A percentile compares a stretch with the other conserved stretches of the same genome.
Evolutionary conservation across 2,888 invertebrate genomes (phyloP).

Genomic region (Dryobota labecula): DNA sequence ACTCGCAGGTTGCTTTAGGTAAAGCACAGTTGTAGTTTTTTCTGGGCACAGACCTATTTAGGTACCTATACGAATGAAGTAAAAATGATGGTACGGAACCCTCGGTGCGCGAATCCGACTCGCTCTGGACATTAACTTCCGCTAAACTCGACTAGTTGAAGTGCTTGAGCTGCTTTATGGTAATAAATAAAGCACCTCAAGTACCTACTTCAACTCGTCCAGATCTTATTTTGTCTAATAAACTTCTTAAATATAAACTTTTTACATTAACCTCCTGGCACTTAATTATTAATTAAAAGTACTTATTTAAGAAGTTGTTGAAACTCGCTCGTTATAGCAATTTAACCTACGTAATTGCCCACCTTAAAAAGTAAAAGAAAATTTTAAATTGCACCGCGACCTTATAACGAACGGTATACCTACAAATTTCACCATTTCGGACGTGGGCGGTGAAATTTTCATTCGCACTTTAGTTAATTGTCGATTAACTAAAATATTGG

Average conservation of each 20-base stretch:
- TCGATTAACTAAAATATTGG: slow-evolving; percentile 53
- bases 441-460: slow-evolving; percentile 42
- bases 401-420: slow-evolving; percentile 34
- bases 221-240: slow-evolving; percentile 28
- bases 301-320: slow-evolving; percentile 37
- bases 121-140: no score
- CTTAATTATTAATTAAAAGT: slow-evolving; percentile 55
- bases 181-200: no score
- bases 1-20: no score
- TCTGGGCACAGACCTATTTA: no score
- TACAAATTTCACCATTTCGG: slow-evolving; percentile 48
- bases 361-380: slow-evolving; percentile 51
- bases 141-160: slow-evolving; percentile 7
- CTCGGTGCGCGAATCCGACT: no score
- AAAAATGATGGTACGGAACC: no score
- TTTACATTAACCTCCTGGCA: slow-evolving; percentile 21
- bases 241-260: slow-evolving; percentile 28
- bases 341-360: slow-evolving; percentile 53
- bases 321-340: slow-evolving; percentile 54
- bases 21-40: no score
- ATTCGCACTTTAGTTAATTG: slow-evolving; percentile 37
- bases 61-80: no score
- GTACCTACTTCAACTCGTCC: no score
- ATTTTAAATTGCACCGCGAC: slow-evolving; percentile 49
- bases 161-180: slow-evolving; percentile 3